Evolutionary conservation across 2,888 invertebrate genomes (phyloP), one percentile per base, ranked within the genome.

Genomic region (Rhaphigaster nebulosa): DNA sequence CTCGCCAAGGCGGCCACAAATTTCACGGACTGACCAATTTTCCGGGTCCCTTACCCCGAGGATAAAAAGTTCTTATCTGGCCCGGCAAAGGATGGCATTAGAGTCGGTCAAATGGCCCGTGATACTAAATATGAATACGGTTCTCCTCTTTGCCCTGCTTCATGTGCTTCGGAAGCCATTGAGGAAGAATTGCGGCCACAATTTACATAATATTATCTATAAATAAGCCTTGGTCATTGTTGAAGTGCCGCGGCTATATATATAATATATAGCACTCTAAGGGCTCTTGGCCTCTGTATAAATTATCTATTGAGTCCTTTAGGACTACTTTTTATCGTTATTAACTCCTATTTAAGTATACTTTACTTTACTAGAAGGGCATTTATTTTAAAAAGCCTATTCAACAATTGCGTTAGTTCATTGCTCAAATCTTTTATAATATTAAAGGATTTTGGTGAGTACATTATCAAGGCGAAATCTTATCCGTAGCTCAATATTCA

Each of bases 171-270:
- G 84, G 84, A 84, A 84, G 84, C 45, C 84, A 45, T 41, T n/a
- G n/a, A 26, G 45, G 12, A 50, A 50, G 84, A 84, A 84, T 50
- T 84, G 84, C n/a, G 45, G 84, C 26, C 34, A 12, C 45, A 26
- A 80, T 84, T 84, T 84, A 84, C 84, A 84, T 84, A 84, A 84
- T 84, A 50, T 84, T 84, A 84, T 84, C 84, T 84, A 84, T 84
- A 84, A 84, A 84, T 84, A 84, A 76, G 20, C 18, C 70, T 65
- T 10, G 70, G 70, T 6, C 70, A 76, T 76, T 76, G 70, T 76
- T 76, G 38, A 76, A 8, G 34, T 76, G 20, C 70, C 15, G 20
- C 1, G 29, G 65, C 26, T 65, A 65, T 65, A 65, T 38, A 29
- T 29, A 29, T 65, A 29, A 1, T 70, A 38, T 34, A 70, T 20